Conservation (phyloP, 1,140 invertebrate genomes). For the Habropoda laboriosa region DNA sequence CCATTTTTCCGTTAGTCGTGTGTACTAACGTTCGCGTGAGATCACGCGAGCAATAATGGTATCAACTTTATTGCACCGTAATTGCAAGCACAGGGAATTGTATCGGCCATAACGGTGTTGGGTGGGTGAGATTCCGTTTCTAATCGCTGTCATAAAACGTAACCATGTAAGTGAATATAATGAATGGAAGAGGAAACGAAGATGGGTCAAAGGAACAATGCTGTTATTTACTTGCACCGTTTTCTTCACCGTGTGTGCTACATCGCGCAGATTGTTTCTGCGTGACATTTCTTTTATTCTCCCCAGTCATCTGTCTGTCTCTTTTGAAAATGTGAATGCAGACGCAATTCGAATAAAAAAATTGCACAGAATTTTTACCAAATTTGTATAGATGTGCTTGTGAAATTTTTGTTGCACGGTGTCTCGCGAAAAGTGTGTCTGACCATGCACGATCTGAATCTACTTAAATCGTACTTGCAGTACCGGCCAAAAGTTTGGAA, state of each 20-base stretch:
- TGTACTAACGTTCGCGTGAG: background rate
- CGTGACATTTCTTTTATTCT: background rate
- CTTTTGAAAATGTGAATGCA: background rate
- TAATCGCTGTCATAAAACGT: background rate
- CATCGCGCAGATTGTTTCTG: background rate
- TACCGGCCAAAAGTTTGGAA: too few relatives aligned
- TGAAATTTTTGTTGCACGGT: too few relatives aligned
- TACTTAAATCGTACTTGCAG: too few relatives aligned
- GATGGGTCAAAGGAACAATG: background rate
- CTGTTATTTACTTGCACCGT: background rate
- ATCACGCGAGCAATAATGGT: background rate
- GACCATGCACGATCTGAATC: background rate
- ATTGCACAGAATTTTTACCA: background rate
- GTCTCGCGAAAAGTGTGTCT: background rate
- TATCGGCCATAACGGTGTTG: background rate
- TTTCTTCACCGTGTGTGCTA: background rate
- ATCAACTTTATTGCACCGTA: background rate
- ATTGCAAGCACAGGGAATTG: background rate
- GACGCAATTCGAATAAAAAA: background rate
- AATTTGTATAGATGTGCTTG: background rate
- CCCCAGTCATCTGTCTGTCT: too few relatives aligned
- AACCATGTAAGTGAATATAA: constrained; percentile 1
- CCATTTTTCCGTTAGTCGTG: too few relatives aligned
- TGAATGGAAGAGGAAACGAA: background rate
- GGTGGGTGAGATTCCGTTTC: background rate